Evolutionary conservation across 2,888 invertebrate species (phyloP).

Genomic region (Mechanitis mazaeus): DNA sequence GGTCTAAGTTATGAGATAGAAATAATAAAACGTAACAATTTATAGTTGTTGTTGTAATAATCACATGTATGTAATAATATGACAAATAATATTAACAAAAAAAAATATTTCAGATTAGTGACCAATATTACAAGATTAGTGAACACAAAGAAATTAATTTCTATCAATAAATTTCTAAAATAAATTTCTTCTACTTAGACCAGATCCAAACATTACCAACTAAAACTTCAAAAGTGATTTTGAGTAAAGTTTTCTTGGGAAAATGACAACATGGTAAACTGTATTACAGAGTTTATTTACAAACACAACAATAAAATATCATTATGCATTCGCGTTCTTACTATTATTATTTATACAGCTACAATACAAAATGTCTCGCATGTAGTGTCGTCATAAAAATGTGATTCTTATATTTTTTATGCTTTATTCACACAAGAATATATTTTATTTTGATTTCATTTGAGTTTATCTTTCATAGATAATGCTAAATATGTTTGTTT

Average conservation of each 20-base stretch:
- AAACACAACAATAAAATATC: conserved; percentile 10
- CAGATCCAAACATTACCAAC: conserved; percentile 30
- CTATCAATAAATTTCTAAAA: no score
- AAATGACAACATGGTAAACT: conserved; percentile 35
- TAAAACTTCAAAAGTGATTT: conserved; percentile 39
- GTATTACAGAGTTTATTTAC: conserved; percentile 24
- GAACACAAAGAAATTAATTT: no score
- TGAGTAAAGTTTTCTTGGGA: conserved; percentile 35
- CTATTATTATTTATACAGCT: neutral
- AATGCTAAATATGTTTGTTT: no score
- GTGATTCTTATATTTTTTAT: no score
- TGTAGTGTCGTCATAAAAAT: neutral
- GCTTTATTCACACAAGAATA: no score
- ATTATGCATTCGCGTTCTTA: neutral
- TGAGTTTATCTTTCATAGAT: no score
- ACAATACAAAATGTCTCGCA: neutral
- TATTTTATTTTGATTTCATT: no score
- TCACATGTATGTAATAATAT: neutral
- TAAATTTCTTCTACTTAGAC: conserved; percentile 9
- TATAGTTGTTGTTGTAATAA: neutral
- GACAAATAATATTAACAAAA: neutral
- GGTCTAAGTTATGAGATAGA: conserved; percentile 14
- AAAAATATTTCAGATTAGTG: no score
- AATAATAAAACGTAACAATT: neutral
- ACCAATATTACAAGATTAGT: no score